A percentile compares a stretch with the other conserved stretches of the same genome.
phyloP scores from a whole-genome alignment of 2,888 invertebrate genomes.

The Caenorhabditis drosophilae region DNA sequence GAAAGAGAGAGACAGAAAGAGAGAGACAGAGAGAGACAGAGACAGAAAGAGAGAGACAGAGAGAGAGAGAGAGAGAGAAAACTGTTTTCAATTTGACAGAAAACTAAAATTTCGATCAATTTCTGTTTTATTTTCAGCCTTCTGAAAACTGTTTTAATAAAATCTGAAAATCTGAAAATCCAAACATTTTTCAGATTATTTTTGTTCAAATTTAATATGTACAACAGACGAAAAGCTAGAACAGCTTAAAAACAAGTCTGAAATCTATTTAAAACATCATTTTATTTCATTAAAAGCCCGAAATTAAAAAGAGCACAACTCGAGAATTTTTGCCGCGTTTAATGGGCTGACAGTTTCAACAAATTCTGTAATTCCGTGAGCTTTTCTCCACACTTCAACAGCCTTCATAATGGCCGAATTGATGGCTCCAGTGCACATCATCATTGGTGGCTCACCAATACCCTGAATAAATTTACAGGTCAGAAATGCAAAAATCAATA shows the following conservation, averaged over 20 bases:
- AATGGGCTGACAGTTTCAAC: constrained; percentile 29
- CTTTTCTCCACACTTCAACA: constrained; percentile 21
- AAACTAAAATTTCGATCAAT: too few species aligned
- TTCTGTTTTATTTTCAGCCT: too few species aligned
- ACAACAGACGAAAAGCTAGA: neutral
- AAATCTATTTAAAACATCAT: too few species aligned
- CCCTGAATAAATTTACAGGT: constrained; percentile 29
- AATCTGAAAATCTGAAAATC: neutral
- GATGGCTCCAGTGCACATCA: constrained; percentile 80
- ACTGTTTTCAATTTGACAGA: too few species aligned
- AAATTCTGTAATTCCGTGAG: constrained; percentile 9
- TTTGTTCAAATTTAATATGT: neutral
- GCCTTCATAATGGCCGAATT: constrained; percentile 77
- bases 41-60: too few species aligned
- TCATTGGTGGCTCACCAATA: constrained; percentile 56
- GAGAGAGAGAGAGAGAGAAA: too few species aligned
- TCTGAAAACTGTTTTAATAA: neutral
- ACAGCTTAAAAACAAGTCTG: neutral
- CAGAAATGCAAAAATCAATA: neutral
- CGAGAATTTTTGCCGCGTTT: constrained; percentile 14
- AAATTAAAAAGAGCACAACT: too few species aligned
- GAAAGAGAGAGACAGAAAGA: neutral
- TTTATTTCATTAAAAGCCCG: too few species aligned
- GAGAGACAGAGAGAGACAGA: too few species aligned
- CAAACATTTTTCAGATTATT: neutral